These are phyloP conservation scores for Drosophila trichaetosa DNA, from an alignment of 2,888 invertebrate species.

Conservation along the genomic window DNA sequence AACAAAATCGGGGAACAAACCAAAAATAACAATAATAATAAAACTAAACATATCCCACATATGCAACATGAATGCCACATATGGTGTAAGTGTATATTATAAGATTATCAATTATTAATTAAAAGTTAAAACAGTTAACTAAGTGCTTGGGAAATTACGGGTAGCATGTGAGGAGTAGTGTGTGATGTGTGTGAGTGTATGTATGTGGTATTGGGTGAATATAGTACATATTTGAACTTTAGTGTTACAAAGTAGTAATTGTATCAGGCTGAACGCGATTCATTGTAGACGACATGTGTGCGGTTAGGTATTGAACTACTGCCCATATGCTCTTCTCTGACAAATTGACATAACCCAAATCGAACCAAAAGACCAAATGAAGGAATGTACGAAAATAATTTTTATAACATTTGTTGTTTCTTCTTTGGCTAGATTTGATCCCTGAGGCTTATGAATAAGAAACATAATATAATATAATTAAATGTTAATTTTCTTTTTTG, in stretches of 20 bases:
- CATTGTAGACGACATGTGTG: too few species aligned
- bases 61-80: constrained; percentile 6
- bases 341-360: background rate
- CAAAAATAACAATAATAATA: constrained; percentile 1
- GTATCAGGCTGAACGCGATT: background rate
- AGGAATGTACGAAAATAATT: background rate
- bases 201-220: background rate
- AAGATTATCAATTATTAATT: constrained; percentile 12
- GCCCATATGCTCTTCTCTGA: background rate
- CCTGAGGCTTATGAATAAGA: constrained; percentile 62
- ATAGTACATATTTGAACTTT: background rate
- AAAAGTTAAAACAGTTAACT: constrained; percentile 1
- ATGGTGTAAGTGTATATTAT: constrained; percentile 5
- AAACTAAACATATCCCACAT: background rate
- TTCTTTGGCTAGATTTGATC: background rate
- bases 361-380: background rate
- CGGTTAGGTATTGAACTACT: background rate
- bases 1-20: background rate
- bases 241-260: background rate
- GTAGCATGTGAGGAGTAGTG: background rate
- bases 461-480: constrained; percentile 79
- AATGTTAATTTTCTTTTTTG: constrained; percentile 64
- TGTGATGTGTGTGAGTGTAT: background rate
- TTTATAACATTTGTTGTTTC: background rate
- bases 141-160: background rate